A percentile compares a stretch with the other conserved stretches of the same genome.
phyloP scores from a whole-genome alignment of 2,888 invertebrate species.

The Gari tellinella region DNA sequence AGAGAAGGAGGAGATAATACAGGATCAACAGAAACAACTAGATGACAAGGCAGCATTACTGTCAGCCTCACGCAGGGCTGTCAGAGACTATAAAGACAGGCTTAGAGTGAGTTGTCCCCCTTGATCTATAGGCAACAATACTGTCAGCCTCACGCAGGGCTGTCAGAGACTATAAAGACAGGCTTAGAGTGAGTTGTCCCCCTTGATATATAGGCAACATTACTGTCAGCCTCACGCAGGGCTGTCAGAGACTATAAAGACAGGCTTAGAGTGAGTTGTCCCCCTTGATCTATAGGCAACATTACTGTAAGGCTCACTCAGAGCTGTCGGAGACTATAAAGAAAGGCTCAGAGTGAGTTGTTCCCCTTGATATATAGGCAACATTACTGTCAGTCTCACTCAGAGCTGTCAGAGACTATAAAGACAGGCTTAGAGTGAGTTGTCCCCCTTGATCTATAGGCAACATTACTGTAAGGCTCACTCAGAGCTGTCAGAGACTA shows the following conservation, averaged over 20 bases:
- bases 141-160: constrained; percentile 72
- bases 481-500: too few species aligned
- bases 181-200: constrained; percentile 68
- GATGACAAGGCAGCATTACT: constrained; percentile 71
- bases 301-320: too few species aligned
- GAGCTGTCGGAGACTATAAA: too few species aligned
- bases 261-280: too few species aligned
- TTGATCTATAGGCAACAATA: constrained; percentile 69
- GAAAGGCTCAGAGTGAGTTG: too few species aligned
- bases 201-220: constrained; percentile 67
- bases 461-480: too few species aligned
- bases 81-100: constrained; percentile 73
- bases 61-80: constrained; percentile 70
- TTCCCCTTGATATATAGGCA: constrained; percentile 71
- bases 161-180: constrained; percentile 73
- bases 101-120: constrained; percentile 67
- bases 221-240: constrained; percentile 71
- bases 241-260: constrained; percentile 72
- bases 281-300: too few species aligned
- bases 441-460: too few species aligned
- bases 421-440: constrained; percentile 72
- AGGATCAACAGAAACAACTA: constrained; percentile 63
- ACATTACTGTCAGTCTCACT: constrained; percentile 69
- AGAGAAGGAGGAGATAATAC: constrained; percentile 65
- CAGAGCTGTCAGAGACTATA: constrained; percentile 72